phyloP scores from a whole-genome alignment of 2,888 invertebrate species.

The Synanthedon formicaeformis region DNA sequence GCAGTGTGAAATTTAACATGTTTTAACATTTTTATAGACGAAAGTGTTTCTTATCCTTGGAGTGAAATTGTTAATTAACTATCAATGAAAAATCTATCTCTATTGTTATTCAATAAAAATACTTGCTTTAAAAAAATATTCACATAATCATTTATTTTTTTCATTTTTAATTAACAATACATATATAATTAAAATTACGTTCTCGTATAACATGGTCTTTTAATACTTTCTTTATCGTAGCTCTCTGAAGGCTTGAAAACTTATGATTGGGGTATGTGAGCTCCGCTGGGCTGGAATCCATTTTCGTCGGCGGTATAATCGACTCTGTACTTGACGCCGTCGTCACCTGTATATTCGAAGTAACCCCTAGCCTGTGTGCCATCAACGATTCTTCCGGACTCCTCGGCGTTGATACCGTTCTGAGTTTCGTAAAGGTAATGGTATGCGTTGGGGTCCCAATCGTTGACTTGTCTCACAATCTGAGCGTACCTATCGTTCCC shows the following conservation, averaged over 20 bases:
- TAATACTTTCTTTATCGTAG: background rate
- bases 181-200: too few relatives aligned
- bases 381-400: conserved; percentile 72
- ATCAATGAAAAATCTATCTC: too few relatives aligned
- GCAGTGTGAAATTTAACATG: too few relatives aligned
- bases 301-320: conserved; percentile 74
- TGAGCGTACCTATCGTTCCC: conserved; percentile 62
- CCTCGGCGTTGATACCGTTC: conserved; percentile 75
- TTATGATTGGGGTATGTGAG: conserved; percentile 48
- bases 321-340: conserved; percentile 69
- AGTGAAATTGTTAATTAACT: too few relatives aligned
- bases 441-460: conserved; percentile 65
- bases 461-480: conserved; percentile 66
- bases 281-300: conserved; percentile 67
- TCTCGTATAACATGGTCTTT: background rate
- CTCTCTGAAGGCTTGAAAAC: background rate
- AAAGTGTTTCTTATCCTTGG: too few relatives aligned
- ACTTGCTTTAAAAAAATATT: too few relatives aligned
- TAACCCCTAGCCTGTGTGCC: conserved; percentile 75
- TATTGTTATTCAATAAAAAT: too few relatives aligned
- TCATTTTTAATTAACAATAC: too few relatives aligned
- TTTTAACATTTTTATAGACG: too few relatives aligned
- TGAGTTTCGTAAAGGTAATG: conserved; percentile 74
- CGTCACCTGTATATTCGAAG: conserved; percentile 76
- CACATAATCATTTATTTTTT: too few relatives aligned